These are phyloP conservation scores for Leucophora obtusa DNA, from an alignment of 2,888 invertebrate genomes.

Conservation along the genomic window DNA sequence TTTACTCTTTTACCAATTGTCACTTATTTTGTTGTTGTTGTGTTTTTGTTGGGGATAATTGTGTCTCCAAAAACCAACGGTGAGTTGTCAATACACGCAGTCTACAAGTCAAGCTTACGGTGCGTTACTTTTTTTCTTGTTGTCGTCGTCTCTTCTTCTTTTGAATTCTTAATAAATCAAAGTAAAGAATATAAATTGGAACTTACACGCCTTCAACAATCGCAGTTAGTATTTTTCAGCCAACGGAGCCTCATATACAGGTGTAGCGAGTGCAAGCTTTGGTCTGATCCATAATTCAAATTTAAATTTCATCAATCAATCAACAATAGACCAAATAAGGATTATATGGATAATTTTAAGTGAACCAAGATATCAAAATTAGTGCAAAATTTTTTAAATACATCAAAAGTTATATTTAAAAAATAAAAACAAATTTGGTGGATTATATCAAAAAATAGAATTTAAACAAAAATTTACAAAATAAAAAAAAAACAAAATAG, in stretches of 20 bases:
- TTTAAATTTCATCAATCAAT: conserved; percentile 27
- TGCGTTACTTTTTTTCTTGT: conserved; percentile 27
- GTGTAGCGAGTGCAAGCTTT: conserved; percentile 77
- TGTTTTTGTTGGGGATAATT: conserved; percentile 40
- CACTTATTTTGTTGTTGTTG: conserved; percentile 23
- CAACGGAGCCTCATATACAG: conserved; percentile 77
- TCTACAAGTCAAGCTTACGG: conserved; percentile 36
- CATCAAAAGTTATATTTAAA: background rate
- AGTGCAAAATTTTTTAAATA: conserved; percentile 11
- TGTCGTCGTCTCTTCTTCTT: conserved; percentile 71
- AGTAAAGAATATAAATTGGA: conserved; percentile 79
- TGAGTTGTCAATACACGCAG: conserved; percentile 56
- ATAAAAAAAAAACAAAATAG: conserved; percentile 25
- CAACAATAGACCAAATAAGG: conserved; percentile 61
- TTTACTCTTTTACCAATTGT: conserved; percentile 39
- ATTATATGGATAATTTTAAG: conserved; percentile 53
- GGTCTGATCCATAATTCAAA: conserved; percentile 67
- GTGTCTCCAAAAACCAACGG: conserved; percentile 50
- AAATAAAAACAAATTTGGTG: conserved; percentile 43
- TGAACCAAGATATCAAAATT: conserved; percentile 22
- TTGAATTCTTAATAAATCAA: conserved; percentile 79
- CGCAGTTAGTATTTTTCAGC: conserved; percentile 79
- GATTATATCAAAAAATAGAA: conserved; percentile 33
- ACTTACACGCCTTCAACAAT: conserved; percentile 75
- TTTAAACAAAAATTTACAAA: conserved; percentile 25